Conservation (phyloP, 30 jellyfish, hydroid and myxozoan genomes). For the Aurelia sp. region DNA sequence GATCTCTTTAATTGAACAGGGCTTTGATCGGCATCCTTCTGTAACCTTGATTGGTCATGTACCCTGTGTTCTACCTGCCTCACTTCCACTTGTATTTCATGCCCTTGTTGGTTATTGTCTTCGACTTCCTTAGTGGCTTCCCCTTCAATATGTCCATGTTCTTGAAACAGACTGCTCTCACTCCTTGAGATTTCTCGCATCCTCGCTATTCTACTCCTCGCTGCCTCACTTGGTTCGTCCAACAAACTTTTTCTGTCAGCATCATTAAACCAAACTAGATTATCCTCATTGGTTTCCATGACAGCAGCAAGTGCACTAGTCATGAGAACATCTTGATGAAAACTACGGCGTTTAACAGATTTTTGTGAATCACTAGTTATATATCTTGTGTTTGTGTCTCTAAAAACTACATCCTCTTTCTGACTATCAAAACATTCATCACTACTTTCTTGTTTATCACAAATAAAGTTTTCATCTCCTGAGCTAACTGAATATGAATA, state of each 20-base stretch:
- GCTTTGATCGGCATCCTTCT: conserved; percentile 16
- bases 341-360: conserved; percentile 38
- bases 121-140: conserved; percentile 5
- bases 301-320: conserved; percentile 90
- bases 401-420: background rate
- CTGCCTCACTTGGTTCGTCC: conserved; percentile 57
- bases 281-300: conserved; percentile 80
- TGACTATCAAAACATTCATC: background rate
- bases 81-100: conserved; percentile 1
- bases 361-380: background rate
- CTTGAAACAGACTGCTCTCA: conserved; percentile 79
- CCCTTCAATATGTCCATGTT: conserved; percentile 55
- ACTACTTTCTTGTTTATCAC: conserved; percentile 8
- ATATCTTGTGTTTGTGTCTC: background rate
- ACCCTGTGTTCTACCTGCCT: background rate
- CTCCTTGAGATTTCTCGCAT: conserved; percentile 89
- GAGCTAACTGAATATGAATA: conserved; percentile 45
- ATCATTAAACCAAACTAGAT: conserved; percentile 79
- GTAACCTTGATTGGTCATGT: background rate
- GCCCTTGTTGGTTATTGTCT: conserved; percentile 11
- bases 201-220: conserved; percentile 69
- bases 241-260: conserved; percentile 43
- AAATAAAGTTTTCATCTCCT: conserved; percentile 21
- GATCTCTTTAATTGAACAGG: conserved; percentile 24
- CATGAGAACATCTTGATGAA: conserved; percentile 73